Percentiles rank a stretch among this genome's conserved stretches.
These are phyloP conservation scores for Dicyrtomina minuta DNA, from an alignment of 2,888 invertebrate species.

Conservation along the genomic window DNA sequence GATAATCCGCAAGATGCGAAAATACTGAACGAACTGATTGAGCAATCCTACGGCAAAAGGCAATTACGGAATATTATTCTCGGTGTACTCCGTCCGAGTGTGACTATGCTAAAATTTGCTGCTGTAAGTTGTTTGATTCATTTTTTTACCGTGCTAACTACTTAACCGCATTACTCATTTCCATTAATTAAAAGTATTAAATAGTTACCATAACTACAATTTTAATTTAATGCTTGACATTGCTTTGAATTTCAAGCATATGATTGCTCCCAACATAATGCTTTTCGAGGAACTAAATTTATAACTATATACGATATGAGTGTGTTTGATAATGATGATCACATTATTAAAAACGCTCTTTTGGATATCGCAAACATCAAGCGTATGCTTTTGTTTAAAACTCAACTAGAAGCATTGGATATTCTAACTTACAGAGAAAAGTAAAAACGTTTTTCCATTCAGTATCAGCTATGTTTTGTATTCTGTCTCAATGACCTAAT, in stretches of 20 bases:
- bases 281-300: constrained; percentile 25
- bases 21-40: constrained; percentile 30
- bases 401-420: constrained; percentile 67
- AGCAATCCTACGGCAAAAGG: constrained; percentile 14
- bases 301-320: constrained; percentile 69
- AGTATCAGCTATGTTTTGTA: not conserved
- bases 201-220: no score
- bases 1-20: constrained; percentile 38
- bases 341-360: constrained; percentile 78
- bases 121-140: not conserved
- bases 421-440: constrained; percentile 63
- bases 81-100: not conserved
- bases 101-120: not conserved
- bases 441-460: constrained; percentile 8
- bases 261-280: constrained; percentile 28
- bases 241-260: constrained; percentile 35
- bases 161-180: not conserved
- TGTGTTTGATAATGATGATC: constrained; percentile 65
- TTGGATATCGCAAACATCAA: constrained; percentile 78
- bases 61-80: no score
- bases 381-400: constrained; percentile 72
- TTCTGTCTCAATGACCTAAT: not conserved
- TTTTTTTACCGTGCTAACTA: not conserved
- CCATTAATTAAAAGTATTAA: no score
- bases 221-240: no score